A percentile compares a stretch with the other conserved stretches of the same genome.
These are phyloP conservation scores for Coenobita brevimanus DNA, from an alignment of 1,140 invertebrate species.

Conservation along the genomic window DNA sequence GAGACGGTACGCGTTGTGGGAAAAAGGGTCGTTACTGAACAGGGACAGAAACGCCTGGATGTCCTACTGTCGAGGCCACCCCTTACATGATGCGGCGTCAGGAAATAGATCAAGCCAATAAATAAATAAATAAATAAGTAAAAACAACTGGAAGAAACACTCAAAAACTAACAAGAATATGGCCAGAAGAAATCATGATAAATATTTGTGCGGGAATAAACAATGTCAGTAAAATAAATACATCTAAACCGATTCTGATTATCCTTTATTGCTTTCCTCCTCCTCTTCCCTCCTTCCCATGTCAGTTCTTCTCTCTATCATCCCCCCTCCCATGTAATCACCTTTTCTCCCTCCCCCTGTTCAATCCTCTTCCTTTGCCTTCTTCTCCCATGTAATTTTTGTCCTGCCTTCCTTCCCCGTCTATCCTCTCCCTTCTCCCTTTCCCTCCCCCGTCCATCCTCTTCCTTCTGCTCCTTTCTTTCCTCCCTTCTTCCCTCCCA, in stretches of 20 bases:
- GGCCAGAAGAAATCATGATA: neutral
- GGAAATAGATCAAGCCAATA: too few relatives aligned
- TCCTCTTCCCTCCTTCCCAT: neutral
- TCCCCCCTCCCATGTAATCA: too few relatives aligned
- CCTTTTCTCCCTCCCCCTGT: neutral
- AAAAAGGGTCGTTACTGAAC: too few relatives aligned
- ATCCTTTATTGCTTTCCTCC: neutral
- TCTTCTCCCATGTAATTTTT: too few relatives aligned
- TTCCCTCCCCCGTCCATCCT: neutral
- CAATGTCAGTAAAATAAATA: neutral
- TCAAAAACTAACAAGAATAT: neutral
- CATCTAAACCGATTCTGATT: too few relatives aligned
- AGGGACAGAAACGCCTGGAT: too few relatives aligned
- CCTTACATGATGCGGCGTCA: too few relatives aligned
- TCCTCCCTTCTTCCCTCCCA: neutral
- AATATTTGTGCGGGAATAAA: neutral
- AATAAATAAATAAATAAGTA: too few relatives aligned
- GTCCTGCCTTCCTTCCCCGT: too few relatives aligned
- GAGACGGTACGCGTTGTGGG: neutral
- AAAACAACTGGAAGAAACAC: neutral
- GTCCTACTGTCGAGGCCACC: too few relatives aligned
- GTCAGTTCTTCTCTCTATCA: too few relatives aligned
- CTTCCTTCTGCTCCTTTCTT: neutral
- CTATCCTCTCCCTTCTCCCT: neutral
- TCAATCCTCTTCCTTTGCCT: neutral